Evolutionary conservation across 2,888 invertebrate genomes (phyloP), one percentile per base, ranked within the genome.

Genomic region (Eupithecia exiguata): DNA sequence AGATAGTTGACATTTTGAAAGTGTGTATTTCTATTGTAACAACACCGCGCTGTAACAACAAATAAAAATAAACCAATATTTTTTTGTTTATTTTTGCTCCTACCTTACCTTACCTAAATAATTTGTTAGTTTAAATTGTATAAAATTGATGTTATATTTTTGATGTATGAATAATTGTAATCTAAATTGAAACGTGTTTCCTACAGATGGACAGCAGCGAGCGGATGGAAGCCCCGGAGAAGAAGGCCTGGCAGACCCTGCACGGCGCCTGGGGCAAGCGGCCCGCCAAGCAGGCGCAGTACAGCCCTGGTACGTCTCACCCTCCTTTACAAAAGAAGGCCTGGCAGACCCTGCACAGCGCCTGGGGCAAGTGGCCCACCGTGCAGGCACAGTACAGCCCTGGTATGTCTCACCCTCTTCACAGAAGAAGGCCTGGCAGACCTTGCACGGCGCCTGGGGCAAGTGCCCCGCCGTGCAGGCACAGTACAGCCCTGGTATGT

Each of bases 201-300:
- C 16, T 68, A 9, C 61, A 76, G 75, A 69, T 73, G n/a, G 73
- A 73, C 40, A 85, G 74, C 76, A 78, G 74, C 49, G 88, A 88
- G 61, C 83, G 82, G 68, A 81, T 91, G 77, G 92, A 92, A 25
- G 79, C 86, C 0, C 92, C 92, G 0, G 94, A 96, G 80, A 97
- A 97, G 89, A 94, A 96, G 74, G 95, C 95, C 68, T 97, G 97
- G 97, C 96, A 95, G 70, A 95, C 96, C 65, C 95, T 97, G 86
- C 96, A 96, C 85, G 96, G 95, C n/a, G 96, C 96, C 25, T 97
- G 97, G 97, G 97, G 97, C 83, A 97, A 97, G 90, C 94, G 97
- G 74, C 95, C 96, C 7, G 95, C 95, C 81, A 92, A 92, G 78
- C 90, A 88, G 71, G 74, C 84, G 2, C 90, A 87, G 58, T 90